Percentiles rank a stretch among this genome's conserved stretches.
Conservation (phyloP, 2,113 vertebrate genomes). For the Plecotus auritus region DNA sequence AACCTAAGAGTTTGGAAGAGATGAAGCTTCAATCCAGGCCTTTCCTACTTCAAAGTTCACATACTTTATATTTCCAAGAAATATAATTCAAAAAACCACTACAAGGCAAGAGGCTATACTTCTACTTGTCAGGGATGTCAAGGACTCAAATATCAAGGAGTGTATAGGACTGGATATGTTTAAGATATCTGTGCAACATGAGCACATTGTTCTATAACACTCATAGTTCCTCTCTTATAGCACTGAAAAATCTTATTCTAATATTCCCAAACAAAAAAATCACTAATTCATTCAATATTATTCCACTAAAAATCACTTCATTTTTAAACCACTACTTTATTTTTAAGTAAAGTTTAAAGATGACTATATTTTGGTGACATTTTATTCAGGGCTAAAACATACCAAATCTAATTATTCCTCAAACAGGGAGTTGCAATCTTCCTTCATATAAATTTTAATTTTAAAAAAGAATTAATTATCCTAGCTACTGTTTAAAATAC, state of each 20-base stretch:
- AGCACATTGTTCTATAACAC: neutral
- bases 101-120: neutral
- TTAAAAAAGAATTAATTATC: neutral
- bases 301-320: neutral
- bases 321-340: neutral
- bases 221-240: neutral
- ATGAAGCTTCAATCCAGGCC: neutral
- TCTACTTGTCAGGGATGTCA: neutral
- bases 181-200: neutral
- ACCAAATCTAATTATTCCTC: neutral
- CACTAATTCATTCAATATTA: neutral
- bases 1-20: neutral
- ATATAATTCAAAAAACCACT: neutral
- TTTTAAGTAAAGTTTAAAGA: constrained; percentile 29
- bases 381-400: neutral
- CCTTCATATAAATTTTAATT: neutral
- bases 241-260: neutral
- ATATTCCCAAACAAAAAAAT: constrained; percentile 25
- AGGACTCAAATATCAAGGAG: neutral
- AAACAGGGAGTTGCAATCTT: neutral
- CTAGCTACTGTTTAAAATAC: constrained; percentile 5
- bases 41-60: neutral
- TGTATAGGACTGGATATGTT: neutral
- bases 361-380: neutral
- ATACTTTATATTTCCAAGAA: neutral